Base-by-base conservation (phyloP, 2,888 invertebrate species). In the Tipula confusa region DNA sequence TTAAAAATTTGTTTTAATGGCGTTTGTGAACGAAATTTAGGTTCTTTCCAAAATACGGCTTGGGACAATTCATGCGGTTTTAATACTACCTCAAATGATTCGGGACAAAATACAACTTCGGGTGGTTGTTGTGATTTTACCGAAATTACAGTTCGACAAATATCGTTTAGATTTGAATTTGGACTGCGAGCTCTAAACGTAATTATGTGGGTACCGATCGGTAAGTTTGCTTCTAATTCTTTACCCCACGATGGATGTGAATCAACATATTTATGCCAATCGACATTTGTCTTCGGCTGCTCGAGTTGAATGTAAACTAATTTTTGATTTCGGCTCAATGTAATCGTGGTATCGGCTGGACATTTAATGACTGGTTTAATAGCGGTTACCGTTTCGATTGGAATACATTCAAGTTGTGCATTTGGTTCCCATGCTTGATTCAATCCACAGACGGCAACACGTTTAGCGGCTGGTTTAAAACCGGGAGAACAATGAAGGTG, bases 11-110 rank as follows among this genome's bases (percentile, higher is more conserved):
- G 90, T 84, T 90, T 90, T 29, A 93, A 88, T 83, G 89, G 91
- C 48, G 91, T 91, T 86, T 92, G 92, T 87, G 92, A 92, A 29
- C 89, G 89, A 86, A 94, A 94, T 79, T 89, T 88, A 0, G 94
- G 94, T 86, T 94, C 94, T 79, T 91, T 91, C 94, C 94, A 94
- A 85, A 90, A 90, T 80, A 94, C 90, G 79, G 91, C 89, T 29
- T 92, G 90, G 83, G 91, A 90, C 0, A 88, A 88, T 87, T 93
- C 92, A 79, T 92, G 91, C 13, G 90, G 89, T 81, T 89, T 88
- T 83, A 94, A 87, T 18, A 89, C 88, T 29, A 92, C 91, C 85
- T 92, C 92, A 86, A 93, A 92, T 5, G 93, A 92, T 79, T 90
- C 88, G 0, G 94, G 93, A 87, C 94, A 94, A 85, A 90, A 91